A percentile compares a stretch with the other conserved stretches of the same genome.
Evolutionary conservation across 30 jellyfish, hydroid and myxozoan genomes (phyloP).

Genomic region (Aurelia sp.): DNA sequence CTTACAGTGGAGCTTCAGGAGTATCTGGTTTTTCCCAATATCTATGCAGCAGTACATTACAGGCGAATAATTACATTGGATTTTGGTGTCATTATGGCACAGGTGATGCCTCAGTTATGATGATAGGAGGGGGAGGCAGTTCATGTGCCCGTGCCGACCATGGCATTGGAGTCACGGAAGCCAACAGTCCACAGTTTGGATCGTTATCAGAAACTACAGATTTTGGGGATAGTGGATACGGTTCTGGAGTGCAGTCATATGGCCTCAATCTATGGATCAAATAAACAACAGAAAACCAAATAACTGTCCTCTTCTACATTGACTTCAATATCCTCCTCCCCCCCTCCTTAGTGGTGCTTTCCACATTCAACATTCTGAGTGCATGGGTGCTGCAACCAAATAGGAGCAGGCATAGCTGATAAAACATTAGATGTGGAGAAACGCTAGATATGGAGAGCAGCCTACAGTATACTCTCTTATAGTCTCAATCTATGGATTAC

Average conservation of each 20-base stretch:
- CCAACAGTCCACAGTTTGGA: conserved; percentile 38
- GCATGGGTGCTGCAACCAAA: too few species aligned
- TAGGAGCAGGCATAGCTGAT: too few species aligned
- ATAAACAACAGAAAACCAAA: not conserved
- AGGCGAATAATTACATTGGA: conserved; percentile 20
- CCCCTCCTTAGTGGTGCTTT: too few species aligned
- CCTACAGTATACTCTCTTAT: too few species aligned
- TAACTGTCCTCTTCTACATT: too few species aligned
- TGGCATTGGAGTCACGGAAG: conserved; percentile 59
- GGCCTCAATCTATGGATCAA: conserved; percentile 32
- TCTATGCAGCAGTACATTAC: conserved; percentile 29
- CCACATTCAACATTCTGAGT: too few species aligned
- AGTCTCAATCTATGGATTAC: too few species aligned
- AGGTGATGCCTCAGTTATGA: conserved; percentile 57
- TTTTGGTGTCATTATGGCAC: conserved; percentile 71
- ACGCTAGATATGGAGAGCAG: too few species aligned
- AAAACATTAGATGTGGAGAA: too few species aligned
- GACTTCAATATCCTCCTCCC: not conserved
- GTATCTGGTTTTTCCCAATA: conserved; percentile 39
- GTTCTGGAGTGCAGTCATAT: not conserved
- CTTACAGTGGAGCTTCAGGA: conserved; percentile 18
- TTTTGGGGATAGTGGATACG: conserved; percentile 19
- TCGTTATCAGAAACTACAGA: not conserved
- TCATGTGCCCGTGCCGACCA: conserved; percentile 67
- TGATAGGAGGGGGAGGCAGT: conserved; percentile 75